Evolutionary conservation across 2,797 vertebrate genomes (phyloP).

Genomic region (Sciaenops ocellatus): DNA sequence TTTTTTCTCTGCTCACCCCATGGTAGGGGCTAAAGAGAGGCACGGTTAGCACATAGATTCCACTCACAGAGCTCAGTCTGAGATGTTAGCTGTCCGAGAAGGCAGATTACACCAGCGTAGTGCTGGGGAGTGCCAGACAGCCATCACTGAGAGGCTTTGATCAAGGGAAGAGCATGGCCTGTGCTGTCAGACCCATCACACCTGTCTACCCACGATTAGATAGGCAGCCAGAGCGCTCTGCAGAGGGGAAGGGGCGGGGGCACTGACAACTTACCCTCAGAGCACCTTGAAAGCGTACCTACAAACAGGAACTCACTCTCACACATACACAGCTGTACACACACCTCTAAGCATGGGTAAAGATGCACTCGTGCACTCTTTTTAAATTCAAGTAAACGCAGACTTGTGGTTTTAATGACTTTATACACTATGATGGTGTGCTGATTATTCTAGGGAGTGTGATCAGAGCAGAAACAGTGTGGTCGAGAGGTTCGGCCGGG

Average conservation of each 20-base stretch:
- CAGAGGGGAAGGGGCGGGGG: constrained; percentile 73
- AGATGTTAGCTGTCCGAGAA: constrained; percentile 86
- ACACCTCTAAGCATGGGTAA: constrained; percentile 49
- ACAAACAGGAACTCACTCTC: constrained; percentile 45
- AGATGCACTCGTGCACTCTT: constrained; percentile 29
- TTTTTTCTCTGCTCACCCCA: constrained; percentile 70
- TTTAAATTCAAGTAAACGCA: constrained; percentile 64
- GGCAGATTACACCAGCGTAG: constrained; percentile 85
- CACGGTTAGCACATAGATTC: constrained; percentile 84
- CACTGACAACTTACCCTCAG: constrained; percentile 80
- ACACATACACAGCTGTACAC: constrained; percentile 34
- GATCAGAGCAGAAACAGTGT: constrained; percentile 91
- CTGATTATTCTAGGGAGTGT: constrained; percentile 84
- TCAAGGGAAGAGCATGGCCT: constrained; percentile 85
- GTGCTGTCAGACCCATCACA: constrained; percentile 85
- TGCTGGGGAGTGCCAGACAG: constrained; percentile 81
- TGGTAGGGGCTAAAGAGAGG: constrained; percentile 79
- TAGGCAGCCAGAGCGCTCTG: constrained; percentile 74
- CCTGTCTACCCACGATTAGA: constrained; percentile 83
- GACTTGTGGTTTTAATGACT: constrained; percentile 50
- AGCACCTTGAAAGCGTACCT: constrained; percentile 75
- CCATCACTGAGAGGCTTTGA: constrained; percentile 87
- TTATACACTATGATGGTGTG: constrained; percentile 34
- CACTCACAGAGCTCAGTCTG: constrained; percentile 76
- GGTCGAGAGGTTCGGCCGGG: constrained; percentile 92